Base-by-base conservation (phyloP, 2,797 vertebrate species). In the Furcifer pardalis region DNA sequence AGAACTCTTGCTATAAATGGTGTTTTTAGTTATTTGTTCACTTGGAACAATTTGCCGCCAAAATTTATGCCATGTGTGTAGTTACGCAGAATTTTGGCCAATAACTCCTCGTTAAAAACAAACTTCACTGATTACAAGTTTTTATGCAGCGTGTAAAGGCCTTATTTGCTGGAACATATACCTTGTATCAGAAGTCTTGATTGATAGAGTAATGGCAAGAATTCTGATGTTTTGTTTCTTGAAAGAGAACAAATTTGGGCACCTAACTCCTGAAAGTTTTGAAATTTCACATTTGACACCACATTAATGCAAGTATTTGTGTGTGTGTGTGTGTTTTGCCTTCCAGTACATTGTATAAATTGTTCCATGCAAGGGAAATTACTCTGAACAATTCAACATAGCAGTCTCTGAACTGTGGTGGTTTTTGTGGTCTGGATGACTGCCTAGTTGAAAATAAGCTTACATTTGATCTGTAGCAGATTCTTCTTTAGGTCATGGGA, bases 361-460 rank as follows among this genome's bases (percentile, higher is more conserved):
- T 87, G 35, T 87, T 93, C 89, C 85, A 85, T 62, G 10, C 40
- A 37, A 91, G 71, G 27, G 44, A 89, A 86, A 87, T 88, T 84
- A 35, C 79, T 89, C 88, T 0, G 15, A 90, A 88, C 59, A 49
- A 79, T 62, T 84, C 69, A 86, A 82, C 90, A 93, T 86, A 89
- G 81, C 89, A 88, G 81, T 87, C 85, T 89, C 78, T 91, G 90
- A 93, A 86, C 73, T 59, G 85, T 86, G 79, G 90, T 86, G 82
- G 89, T 74, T 88, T 91, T 93, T 91, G 93, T 94, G 92, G 94
- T 94, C 88, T 94, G 93, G 93, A 93, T 62, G 42, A 46, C 30
- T 83, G 93, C 93, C 93, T 82, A 59, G 52, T 77, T 87, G 82
- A 93, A 92, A 91, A 90, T 90, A 88, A 84, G 89, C 77, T 93